Evolutionary conservation across 2,797 vertebrate species (phyloP), one percentile per base, ranked within the genome.

Genomic region (Sternarchorhynchus goeldii): DNA sequence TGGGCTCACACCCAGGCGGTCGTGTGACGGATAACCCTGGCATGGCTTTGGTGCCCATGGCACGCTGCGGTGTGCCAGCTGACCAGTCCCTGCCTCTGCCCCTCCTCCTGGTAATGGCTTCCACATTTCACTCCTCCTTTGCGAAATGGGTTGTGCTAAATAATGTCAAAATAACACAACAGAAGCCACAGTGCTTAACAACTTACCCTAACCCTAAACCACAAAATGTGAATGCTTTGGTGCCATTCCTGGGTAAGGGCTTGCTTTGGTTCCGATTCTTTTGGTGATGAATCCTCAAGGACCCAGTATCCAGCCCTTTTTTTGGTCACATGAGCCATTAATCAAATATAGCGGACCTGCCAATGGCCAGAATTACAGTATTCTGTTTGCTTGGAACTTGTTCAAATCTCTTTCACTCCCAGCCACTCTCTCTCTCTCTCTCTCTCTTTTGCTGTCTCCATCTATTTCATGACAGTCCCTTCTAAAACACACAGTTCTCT

Each of bases 41-140:
- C 73, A 71, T 29, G n/a, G 12, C 50, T 18, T 71, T 80, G 78
- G 78, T 53, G 57, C 78, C 73, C 34, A 57, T 32, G 58, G 82
- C 86, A 87, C 81, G 85, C 55, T 72, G 67, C 73, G 62, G 39
- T 50, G 66, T 58, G 71, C 77, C 86, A 85, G 83, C 80, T 75
- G 82, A 86, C 86, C 82, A 87, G 85, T 86, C 65, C 18, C 63
- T 85, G 85, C 84, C 88, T 89, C 89, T 85, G 88, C 84, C 85
- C 84, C 1, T 81, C 85, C 84, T 80, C 85, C 25, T 25, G 83
- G 78, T 91, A 91, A 92, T 91, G 78, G 88, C 87, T 92, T 89
- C 90, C 91, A 91, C 89, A 90, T 91, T 90, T 89, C 78, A 85
- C 80, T 67, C 75, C 76, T 77, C 85, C 86, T 89, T 87, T 83